Conservation (phyloP, 2,113 vertebrate species). For the Eudyptes chrysolophus region DNA sequence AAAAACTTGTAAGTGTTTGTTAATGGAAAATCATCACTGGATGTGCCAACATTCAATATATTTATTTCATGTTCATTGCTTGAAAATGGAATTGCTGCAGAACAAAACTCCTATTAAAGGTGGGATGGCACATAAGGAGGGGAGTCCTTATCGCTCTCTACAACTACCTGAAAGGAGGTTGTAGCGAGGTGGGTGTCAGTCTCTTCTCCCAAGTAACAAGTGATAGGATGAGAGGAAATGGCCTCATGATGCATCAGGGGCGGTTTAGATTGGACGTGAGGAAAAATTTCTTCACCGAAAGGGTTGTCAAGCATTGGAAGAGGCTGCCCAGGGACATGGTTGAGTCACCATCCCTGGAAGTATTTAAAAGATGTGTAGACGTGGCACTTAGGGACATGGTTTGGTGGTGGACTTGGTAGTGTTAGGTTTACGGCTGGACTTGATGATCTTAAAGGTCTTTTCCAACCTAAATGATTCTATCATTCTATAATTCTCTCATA, state of each 20-base stretch:
- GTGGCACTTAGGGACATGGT: rapidly evolving
- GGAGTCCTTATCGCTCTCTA: rapidly evolving
- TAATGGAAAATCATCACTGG: neutral
- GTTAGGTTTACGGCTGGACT: neutral
- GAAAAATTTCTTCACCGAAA: neutral
- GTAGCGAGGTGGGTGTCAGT: rapidly evolving
- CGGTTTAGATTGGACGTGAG: rapidly evolving
- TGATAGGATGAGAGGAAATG: neutral
- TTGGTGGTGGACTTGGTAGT: neutral
- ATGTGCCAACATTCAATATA: neutral
- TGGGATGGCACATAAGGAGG: neutral
- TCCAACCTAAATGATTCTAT: too few species aligned
- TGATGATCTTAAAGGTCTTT: too few species aligned
- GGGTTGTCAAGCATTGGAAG: rapidly evolving
- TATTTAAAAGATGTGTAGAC: neutral
- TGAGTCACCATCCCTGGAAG: neutral
- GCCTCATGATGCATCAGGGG: rapidly evolving
- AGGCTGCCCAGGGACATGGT: neutral
- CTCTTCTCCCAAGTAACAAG: neutral
- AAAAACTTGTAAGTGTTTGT: neutral
- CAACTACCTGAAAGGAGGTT: neutral
- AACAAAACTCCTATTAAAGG: neutral
- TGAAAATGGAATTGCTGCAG: neutral
- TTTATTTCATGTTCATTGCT: neutral
- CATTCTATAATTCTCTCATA: too few species aligned